Evolutionary conservation across 2,797 vertebrate genomes (phyloP), one percentile per base, ranked within the genome.

Genomic region (Channallabes apus): DNA sequence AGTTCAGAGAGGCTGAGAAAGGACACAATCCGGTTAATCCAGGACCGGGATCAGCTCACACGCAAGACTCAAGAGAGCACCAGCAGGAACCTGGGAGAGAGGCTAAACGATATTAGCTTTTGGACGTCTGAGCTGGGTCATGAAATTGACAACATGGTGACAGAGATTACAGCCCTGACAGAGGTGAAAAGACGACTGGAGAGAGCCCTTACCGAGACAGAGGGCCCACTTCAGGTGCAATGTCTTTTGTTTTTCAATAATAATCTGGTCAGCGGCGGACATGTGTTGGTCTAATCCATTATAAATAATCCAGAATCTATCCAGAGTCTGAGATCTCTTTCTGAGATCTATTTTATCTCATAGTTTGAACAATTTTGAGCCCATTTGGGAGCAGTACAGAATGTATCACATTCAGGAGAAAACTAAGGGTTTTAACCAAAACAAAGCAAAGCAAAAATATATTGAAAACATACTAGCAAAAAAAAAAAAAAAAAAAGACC

Each of bases 91-190:
- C 92, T 99, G 59, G 97, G 97, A 0, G 94, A 97, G 90, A 93
- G 97, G 0, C 88, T 98, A 87, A 97, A 92, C 0, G 96, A 99
- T 88, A 97, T 98, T 1, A 91, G 91, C 17, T 99, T 98, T 92
- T 99, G 98, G 98, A 97, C 92, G 91, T 95, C 96, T 0, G 97
- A 99, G 94, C 94, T 99, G 85, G 93, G 88, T 88, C 95, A 95
- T n/a, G 98, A 99, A 92, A 94, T 96, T 6, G 96, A 97, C 85
- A 96, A 95, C 92, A 96, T 99, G 95, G 95, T 97, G 79, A 96
- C 93, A 0, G 98, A 99, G 93, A 98, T 95, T 71, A 96, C 95
- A 0, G 93, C 94, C 0, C 95, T 98, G 35, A 91, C 85, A 0
- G 97, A 97, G 51, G 86, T 96, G 83, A 98, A 97, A 92, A 95